Base-by-base conservation (phyloP, 2,113 vertebrate genomes). In the Clarias magur region DNA sequence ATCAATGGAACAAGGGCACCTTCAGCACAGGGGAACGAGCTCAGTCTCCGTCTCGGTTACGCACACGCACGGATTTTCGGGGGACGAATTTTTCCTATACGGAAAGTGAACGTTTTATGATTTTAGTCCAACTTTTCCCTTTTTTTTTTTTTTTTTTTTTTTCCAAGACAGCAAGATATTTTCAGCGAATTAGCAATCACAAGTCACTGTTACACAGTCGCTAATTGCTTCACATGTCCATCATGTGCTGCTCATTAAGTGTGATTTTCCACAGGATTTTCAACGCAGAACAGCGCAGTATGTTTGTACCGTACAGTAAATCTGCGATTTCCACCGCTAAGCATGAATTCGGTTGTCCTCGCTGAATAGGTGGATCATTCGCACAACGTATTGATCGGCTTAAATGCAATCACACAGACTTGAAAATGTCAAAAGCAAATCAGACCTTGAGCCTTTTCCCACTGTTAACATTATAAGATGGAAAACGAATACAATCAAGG, bases 81-180 rank as follows among this genome's bases (percentile, higher is more conserved):
- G 11, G 13, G 76, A 56, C n/a, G 34, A 3, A 38, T 38, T 3
- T 79, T 79, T 23, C 15, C 4, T 53, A 25, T 8, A 34, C 11
- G 1, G 23, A 25, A 56, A 78, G 53, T 78, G 75, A 48, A 78
- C 75, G 54, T 53, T 56, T 15, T 15, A 21, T 80, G 17, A 80
- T 80, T 57, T 30, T 59, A 80, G 54, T 16, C n/a, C 8, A 54
- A 80, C n/a, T 80, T 80, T 78, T 27, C 78, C 59, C n/a, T 80
- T 80, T 78, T 27, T 63, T 9, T 63, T 8, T 15, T 59, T 62
- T 62, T 42, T 42, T 42, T 4, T 3, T 42, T 42, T 42, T 38
- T 38, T 38, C 38, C 42, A 38, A 76, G 48, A 25, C 75, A 56
- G 53, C 75, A 78, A 15, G 57, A 2, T 30, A 34, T 80, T 80